Conservation (phyloP, 2,888 invertebrate species). For the Melikaiella ostensackeni region DNA sequence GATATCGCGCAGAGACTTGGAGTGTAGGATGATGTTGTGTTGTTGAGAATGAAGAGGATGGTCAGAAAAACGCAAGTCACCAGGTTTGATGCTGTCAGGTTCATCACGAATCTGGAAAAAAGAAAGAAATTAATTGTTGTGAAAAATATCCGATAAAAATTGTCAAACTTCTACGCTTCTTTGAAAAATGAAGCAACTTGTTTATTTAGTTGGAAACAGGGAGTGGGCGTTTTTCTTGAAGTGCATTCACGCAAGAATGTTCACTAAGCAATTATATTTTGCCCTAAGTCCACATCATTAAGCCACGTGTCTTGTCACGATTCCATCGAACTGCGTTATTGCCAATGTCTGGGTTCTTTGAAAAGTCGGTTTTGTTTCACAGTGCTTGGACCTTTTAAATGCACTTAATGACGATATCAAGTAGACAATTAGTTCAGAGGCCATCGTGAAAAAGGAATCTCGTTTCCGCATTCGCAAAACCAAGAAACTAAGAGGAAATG, state of each 20-base stretch:
- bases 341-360: conserved; percentile 12
- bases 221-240: conserved; percentile 1
- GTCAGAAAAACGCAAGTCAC: conserved; percentile 79
- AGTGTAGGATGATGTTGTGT: conserved; percentile 74
- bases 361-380: not conserved
- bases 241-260: not conserved
- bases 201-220: not conserved
- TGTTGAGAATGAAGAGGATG: conserved; percentile 79
- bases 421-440: conserved; percentile 28
- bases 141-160: not conserved
- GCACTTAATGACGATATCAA: not conserved
- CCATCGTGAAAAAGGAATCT: conserved; percentile 1
- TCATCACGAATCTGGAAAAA: conserved; percentile 83
- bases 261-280: conserved; percentile 5
- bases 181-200: not conserved
- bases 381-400: conserved; percentile 14
- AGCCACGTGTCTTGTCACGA: conserved; percentile 2
- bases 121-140: not conserved
- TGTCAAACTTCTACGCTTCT: not conserved
- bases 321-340: conserved; percentile 11
- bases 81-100: conserved; percentile 80
- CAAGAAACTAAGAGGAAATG: not conserved
- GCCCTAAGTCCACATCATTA: conserved; percentile 5
- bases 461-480: conserved; percentile 16
- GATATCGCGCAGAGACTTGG: conserved; percentile 79